Evolutionary conservation across 2,797 vertebrate genomes (phyloP).

Genomic region (Channallabes apus): DNA sequence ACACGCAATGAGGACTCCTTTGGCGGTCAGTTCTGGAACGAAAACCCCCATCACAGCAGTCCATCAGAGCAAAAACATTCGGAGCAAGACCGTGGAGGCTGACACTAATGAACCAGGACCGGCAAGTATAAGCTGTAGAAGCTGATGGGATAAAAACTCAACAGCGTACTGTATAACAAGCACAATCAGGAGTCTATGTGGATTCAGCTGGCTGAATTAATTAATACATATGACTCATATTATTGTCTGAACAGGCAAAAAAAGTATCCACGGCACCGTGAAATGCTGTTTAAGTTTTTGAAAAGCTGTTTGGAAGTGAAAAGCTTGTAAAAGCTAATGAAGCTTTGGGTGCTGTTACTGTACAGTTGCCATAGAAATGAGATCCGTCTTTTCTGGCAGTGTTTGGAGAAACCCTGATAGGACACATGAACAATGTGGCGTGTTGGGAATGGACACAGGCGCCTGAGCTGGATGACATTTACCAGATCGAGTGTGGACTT

Average conservation of each 20-base stretch:
- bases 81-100: conserved; percentile 55
- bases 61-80: conserved; percentile 41
- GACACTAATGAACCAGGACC: conserved; percentile 48
- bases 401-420: conserved; percentile 38
- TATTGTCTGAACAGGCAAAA: conserved; percentile 26
- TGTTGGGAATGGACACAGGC: conserved; percentile 15
- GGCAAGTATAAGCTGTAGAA: conserved; percentile 52
- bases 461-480: conserved; percentile 1
- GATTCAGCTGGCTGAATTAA: conserved; percentile 41
- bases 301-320: conserved; percentile 44
- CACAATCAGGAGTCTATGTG: conserved; percentile 35
- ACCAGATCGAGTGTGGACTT: conserved; percentile 11
- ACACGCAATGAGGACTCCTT: conserved; percentile 51
- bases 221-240: conserved; percentile 21
- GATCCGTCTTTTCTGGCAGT: conserved; percentile 35
- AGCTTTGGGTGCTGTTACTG: conserved; percentile 45
- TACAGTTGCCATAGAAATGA: conserved; percentile 44
- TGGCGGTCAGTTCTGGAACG: conserved; percentile 23
- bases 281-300: conserved; percentile 33
- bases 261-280: conserved; percentile 21
- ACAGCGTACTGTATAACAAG: background rate
- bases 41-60: conserved; percentile 46
- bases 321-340: conserved; percentile 28
- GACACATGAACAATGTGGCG: background rate
- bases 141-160: conserved; percentile 46